Base-by-base conservation (phyloP, 2,797 vertebrate species). In the Liparis tanakae region DNA sequence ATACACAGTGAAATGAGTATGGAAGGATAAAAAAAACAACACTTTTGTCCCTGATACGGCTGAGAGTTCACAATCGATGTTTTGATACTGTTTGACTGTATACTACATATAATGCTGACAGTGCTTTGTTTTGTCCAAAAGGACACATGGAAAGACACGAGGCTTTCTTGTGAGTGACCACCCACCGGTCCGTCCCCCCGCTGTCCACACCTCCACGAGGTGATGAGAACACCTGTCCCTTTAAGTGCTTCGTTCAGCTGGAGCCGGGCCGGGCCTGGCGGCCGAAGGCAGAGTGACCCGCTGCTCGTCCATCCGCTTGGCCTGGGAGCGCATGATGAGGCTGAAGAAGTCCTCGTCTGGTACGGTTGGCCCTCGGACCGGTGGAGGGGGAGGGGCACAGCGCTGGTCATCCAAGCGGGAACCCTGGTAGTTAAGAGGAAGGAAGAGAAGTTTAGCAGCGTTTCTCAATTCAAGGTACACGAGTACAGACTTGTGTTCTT, bases 331-430 rank as follows among this genome's bases (percentile, higher is more conserved):
- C 91, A 98, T 92, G 89, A 99, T 99, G 85, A 99, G 96, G 90
- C 96, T 99, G 87, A 99, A 98, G 83, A 99, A 99, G 91, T 99
- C 98, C 86, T 99, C 98, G 30, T 99, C 98, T 0, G 98, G 98
- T 65, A 99, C 96, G 0, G 97, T 99, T 25, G 96, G 94, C 10
- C 97, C 97, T 74, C 96, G 96, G 17, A 91, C 81, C 0, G 94
- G 86, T 37, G 95, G 92, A 10, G 95, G 87, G 9, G 98, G 98
- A 30, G 96, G 96, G 20, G 98, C 96, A 62, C 97, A 99, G 79
- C 98, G 95, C 81, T 99, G 98, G 90, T 99, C 97, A n/a, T 99
- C 96, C 87, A 99, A 88, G 54, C 98, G 94, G 34, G 97, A 98
- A 1, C 97, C 96, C 98, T 99, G 55, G 7, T n/a, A 33, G 54